Base-by-base conservation (phyloP, 2,888 invertebrate genomes). In the Melanostoma scalare region DNA sequence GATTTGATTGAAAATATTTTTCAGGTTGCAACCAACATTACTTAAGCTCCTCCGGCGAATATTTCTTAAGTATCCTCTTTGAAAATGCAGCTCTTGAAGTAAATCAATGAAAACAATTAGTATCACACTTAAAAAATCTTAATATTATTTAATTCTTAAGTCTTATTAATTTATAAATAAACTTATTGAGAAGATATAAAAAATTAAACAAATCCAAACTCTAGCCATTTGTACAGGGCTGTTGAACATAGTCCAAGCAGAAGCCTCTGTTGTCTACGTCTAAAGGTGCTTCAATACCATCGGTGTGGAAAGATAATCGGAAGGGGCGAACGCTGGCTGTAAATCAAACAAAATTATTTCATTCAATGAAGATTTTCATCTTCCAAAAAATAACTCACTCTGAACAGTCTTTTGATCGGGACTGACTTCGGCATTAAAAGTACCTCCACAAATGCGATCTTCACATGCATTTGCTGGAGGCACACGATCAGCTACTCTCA, bases 381-480 rank as follows among this genome's bases (percentile, higher is more conserved):
- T 9, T 9, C 20, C 20, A 35, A 55, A 44, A 31, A 52, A 67
- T 30, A 72, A 93, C 94, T 94, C 91, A 96, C 96, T 95, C 88
- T 94, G 92, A 30, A 96, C 94, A 0, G 95, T 93, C 3, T 95
- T 93, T 8, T 94, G 92, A 76, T 93, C 92, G 88, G 94, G 93
- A 1, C 94, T 94, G 2, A 95, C 92, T 88, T 96, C 96, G 0
- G 94, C 94, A 68, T 94, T 95, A 86, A 96, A 94, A 0, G 95
- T 94, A 3, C 96, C 96, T 0, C 96, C 96, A 87, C 96, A 97
- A 44, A 97, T 94, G 69, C 96, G 93, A 90, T 97, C 96, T 2
- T 96, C 95, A 87, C 95, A 96, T 0, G 93, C 92, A 46, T 93
- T 93, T 55, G 93, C 92, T 0, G 93, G 93, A 42, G 91, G 91